Conservation (phyloP, 1,140 invertebrate species). For the Coptotermes formosanus region DNA sequence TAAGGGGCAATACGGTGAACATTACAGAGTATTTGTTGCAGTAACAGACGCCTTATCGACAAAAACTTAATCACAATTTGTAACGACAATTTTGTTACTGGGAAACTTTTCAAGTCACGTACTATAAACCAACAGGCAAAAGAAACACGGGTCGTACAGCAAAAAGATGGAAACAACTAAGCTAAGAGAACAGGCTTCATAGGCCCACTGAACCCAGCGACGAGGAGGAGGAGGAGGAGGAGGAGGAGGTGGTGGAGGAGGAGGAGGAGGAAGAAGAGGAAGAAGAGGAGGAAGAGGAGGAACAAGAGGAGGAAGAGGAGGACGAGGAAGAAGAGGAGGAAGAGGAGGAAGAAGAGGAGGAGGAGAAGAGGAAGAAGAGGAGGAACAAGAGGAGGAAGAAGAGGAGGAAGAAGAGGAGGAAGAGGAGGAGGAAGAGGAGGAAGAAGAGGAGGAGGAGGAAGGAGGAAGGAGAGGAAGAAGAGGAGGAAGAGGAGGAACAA, state of each 20-base stretch:
- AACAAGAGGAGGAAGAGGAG: not conserved
- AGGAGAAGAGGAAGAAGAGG: conserved; percentile 14
- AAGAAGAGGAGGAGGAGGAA: not conserved
- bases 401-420: too few relatives aligned
- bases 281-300: not conserved
- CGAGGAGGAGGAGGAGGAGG: too few relatives aligned
- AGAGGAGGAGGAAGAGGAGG: too few relatives aligned
- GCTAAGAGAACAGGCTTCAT: not conserved
- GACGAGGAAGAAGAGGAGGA: too few relatives aligned
- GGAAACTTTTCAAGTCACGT: not conserved
- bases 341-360: conserved; percentile 14
- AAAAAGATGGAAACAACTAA: not conserved
- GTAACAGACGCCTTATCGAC: too few relatives aligned
- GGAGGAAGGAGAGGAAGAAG: not conserved
- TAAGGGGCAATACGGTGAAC: too few relatives aligned
- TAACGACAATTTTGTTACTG: too few relatives aligned
- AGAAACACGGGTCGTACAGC: not conserved
- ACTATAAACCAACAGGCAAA: not conserved
- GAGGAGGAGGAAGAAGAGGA: not conserved
- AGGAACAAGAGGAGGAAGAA: conserved; percentile 4
- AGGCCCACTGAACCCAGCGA: too few relatives aligned
- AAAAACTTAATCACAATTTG: too few relatives aligned
- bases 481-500: not conserved
- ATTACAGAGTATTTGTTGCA: too few relatives aligned
- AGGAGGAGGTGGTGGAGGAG: too few relatives aligned